Evolutionary conservation across 2,888 invertebrate species (phyloP).

Genomic region (Seira musarum): DNA sequence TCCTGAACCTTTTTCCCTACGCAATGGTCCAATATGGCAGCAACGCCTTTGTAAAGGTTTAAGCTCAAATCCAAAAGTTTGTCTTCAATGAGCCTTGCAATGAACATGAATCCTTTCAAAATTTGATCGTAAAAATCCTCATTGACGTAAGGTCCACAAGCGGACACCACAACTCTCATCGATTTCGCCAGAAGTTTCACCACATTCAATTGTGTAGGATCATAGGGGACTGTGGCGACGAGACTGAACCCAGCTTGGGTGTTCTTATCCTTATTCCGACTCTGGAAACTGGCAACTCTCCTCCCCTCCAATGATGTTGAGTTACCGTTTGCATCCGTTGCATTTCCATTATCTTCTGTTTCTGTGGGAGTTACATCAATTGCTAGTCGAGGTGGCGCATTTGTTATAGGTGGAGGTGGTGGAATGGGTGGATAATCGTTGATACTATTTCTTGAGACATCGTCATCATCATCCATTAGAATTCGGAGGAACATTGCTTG

Average conservation of each 20-base stretch:
- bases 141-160: constrained; percentile 6
- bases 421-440: neutral
- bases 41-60: constrained; percentile 19
- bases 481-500: constrained; percentile 23
- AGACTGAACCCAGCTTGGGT: neutral
- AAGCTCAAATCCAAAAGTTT: constrained; percentile 24
- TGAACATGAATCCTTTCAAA: constrained; percentile 34
- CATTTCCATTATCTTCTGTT: neutral
- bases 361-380: no score
- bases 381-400: neutral
- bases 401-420: neutral
- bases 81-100: constrained; percentile 16
- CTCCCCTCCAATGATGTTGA: no score
- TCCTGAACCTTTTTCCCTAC: constrained; percentile 16
- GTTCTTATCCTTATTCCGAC: neutral
- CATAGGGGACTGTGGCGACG: neutral
- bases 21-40: constrained; percentile 24
- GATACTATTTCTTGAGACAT: constrained; percentile 14
- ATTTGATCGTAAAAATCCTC: constrained; percentile 39
- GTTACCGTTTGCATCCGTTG: neutral
- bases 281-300: neutral
- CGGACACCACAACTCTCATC: constrained; percentile 18
- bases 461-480: constrained; percentile 27
- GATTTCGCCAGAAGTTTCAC: constrained; percentile 38
- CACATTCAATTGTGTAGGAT: constrained; percentile 20